Base-by-base conservation (phyloP, 2,113 vertebrate genomes). In the Serilophus lunatus region DNA sequence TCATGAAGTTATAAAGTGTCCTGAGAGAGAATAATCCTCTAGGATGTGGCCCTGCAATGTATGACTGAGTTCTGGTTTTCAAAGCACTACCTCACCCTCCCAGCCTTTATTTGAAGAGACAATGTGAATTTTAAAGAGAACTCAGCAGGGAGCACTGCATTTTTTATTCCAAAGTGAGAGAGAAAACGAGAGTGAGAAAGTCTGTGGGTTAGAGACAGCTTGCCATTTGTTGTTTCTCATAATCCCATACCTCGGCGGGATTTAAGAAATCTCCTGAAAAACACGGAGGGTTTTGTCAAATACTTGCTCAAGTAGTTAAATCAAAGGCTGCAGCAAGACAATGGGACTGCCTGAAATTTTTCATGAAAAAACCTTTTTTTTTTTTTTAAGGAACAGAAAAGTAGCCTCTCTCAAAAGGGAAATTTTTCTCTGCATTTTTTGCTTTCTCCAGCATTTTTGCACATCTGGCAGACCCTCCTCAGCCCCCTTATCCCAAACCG, bases 111-210 rank as follows among this genome's bases (percentile, higher is more conserved):
- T 95, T 95, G 90, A 93, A 88, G 93, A 95, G 97, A 97, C 96
- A 96, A 97, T 97, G 97, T 92, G 95, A 93, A 97, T 97, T 97
- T 97, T 96, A 96, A 96, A 97, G 95, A 94, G 95, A 95, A 90
- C 96, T 68, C 96, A 97, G 95, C 96, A 89, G 97, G 97, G 94
- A 92, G 93, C 88, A 61, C 74, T 89, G 91, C 95, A 93, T 96
- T 97, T 97, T 96, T 96, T 96, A 97, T 96, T 96, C 96, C 91
- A 94, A 95, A 97, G 94, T 54, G 93, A 96, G 96, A 94, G 94
- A 94, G 93, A 96, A 97, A 97, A 95, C 53, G 82, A 94, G 94
- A 92, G 93, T 92, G 88, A 96, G 93, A 92, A 95, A 92, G 89
- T 94, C 90, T 85, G 86, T 70, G 90, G 88, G 88, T 87, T 94